Evolutionary conservation across 1,140 invertebrate species (phyloP), one percentile per base, ranked within the genome.

Genomic region (Drosophila mauritiana): DNA sequence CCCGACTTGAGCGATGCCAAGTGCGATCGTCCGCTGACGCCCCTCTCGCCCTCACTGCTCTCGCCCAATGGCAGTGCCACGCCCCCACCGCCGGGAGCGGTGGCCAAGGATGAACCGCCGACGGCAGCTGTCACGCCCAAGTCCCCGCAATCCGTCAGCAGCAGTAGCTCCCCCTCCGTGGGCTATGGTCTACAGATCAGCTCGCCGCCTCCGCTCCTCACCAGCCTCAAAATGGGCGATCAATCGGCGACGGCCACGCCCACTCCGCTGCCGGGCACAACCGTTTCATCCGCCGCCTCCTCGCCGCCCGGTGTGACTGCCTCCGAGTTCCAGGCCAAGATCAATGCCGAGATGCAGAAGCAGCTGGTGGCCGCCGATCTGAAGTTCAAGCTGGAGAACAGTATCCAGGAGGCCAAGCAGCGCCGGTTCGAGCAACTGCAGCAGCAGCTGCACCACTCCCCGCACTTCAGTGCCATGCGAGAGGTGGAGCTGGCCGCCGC

Each of bases 1-100:
- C 98, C 98, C 0, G 98, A 99, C 92, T 93, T 99, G 48, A 98
- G 97, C 80, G 98, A 99, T 91, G 97, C 97, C 5, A 96, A 96
- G 80, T 95, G 94, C 11, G 96, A 97, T 91, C 95, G 95, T 51
- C 95, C 95, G 0, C 92, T 93, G 0, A 94, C 94, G 91, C 94
- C 93, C 46, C 95, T 92, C 45, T 92, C 91, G 36, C 93, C 91
- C 6, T 73, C 84, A 11, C 64, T 91, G 17, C 75, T 91, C 4
- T 90, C 86, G n/a, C 79, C 81, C 54, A 91, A 92, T 27, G 82
- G 86, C 31, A 88, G 80, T 45, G 69, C 57, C 58, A 67, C 79
- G 8, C 73, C 90, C 4, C 77, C 83, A 1, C 48, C 83, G 1
- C 48, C 83, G 10, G 37, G 64, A 37, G 52, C 55, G 15, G 56